phyloP scores from a whole-genome alignment of 2,113 vertebrate genomes.

The Pseudorectes ferrugineus region DNA sequence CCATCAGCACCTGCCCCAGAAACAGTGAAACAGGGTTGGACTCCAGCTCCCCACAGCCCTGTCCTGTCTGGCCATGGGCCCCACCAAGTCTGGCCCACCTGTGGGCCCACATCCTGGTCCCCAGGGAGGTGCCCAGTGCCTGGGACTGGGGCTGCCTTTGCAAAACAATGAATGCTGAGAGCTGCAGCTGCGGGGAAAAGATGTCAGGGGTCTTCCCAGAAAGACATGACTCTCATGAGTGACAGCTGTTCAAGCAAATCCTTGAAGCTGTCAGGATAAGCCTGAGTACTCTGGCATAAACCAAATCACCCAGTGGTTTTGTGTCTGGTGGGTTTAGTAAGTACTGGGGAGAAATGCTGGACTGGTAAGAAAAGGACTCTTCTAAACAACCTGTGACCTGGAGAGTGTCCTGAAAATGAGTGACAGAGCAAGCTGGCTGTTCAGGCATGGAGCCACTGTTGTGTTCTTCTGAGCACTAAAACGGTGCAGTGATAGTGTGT shows the following conservation, averaged over 20 bases:
- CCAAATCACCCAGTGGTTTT: neutral
- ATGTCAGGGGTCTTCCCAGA: neutral
- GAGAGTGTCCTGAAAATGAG: neutral
- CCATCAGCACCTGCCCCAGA: neutral
- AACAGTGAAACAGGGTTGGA: fast-evolving
- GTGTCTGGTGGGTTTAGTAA: neutral
- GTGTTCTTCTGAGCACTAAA: neutral
- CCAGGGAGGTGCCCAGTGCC: fast-evolving
- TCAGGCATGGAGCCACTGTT: fast-evolving
- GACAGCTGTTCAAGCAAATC: neutral
- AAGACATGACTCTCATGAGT: fast-evolving
- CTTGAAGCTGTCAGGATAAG: neutral
- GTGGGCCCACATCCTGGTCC: neutral
- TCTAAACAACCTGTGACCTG: neutral
- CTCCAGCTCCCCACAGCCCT: neutral
- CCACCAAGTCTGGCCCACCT: fast-evolving
- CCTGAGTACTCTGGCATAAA: neutral
- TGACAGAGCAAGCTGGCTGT: neutral
- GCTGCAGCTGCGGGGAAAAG: neutral
- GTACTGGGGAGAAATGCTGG: neutral
- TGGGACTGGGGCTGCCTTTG: too few relatives aligned
- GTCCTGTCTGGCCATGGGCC: fast-evolving
- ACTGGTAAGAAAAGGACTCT: neutral
- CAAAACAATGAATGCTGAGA: fast-evolving
- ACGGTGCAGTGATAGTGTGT: too few relatives aligned